These are phyloP conservation scores for Schmidtea mediterranea DNA, from an alignment of 1,140 invertebrate genomes.

Conservation along the genomic window DNA sequence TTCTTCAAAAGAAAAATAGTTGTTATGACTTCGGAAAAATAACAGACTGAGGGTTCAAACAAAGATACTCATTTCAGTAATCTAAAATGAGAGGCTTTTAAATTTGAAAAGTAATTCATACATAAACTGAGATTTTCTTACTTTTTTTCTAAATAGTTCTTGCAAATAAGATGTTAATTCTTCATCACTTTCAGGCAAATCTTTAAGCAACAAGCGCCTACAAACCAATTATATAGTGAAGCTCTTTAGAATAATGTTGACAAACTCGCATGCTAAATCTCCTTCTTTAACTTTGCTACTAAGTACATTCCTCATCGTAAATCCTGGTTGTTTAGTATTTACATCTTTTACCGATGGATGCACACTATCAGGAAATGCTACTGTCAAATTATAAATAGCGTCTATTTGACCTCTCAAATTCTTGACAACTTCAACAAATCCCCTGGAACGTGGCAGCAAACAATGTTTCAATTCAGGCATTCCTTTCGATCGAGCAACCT, in stretches of 20 bases:
- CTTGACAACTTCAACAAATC: conserved; percentile 35
- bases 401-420: conserved; percentile 18
- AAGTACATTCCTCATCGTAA: background rate
- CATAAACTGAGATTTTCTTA: too few relatives aligned
- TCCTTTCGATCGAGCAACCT: conserved; percentile 57
- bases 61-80: too few relatives aligned
- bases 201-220: conserved; percentile 48
- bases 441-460: conserved; percentile 63
- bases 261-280: background rate
- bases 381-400: background rate
- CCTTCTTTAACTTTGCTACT: background rate
- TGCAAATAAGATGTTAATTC: conserved; percentile 50
- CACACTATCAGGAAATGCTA: background rate
- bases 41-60: too few relatives aligned
- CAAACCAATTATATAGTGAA: conserved; percentile 4
- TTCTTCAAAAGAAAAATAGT: too few relatives aligned
- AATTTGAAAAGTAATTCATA: too few relatives aligned
- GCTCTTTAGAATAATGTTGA: too few relatives aligned
- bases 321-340: too few relatives aligned
- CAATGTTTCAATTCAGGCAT: conserved; percentile 59
- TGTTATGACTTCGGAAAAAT: too few relatives aligned
- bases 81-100: too few relatives aligned
- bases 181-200: conserved; percentile 46
- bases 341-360: background rate
- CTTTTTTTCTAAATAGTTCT: conserved; percentile 48